Percentiles rank a stretch among this genome's conserved stretches.
phyloP scores from a whole-genome alignment of 2,113 vertebrate species.

The Heterotis niloticus region DNA sequence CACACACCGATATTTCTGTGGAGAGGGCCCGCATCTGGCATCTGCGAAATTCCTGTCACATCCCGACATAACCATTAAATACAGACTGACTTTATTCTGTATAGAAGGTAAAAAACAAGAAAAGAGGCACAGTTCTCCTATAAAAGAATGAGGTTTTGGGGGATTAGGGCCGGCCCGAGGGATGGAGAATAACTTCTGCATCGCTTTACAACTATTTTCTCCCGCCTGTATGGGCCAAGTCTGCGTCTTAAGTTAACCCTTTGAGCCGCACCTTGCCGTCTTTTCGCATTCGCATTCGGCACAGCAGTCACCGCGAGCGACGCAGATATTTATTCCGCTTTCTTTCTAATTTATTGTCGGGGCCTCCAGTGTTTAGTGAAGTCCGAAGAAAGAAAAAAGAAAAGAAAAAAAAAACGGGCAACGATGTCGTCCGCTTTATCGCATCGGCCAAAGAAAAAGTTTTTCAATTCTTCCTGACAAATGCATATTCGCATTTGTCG shows the following conservation, averaged over 20 bases:
- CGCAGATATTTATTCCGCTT: background rate
- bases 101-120: constrained; percentile 79
- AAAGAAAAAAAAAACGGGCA: no score
- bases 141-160: constrained; percentile 78
- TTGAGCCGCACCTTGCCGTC: constrained; percentile 31
- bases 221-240: constrained; percentile 62
- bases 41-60: constrained; percentile 90
- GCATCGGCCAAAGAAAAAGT: no score
- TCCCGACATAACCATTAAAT: constrained; percentile 99
- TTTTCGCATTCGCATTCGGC: constrained; percentile 17
- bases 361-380: background rate
- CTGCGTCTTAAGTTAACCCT: constrained; percentile 66
- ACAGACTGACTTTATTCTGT: constrained; percentile 99
- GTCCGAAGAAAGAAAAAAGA: background rate
- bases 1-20: constrained; percentile 87
- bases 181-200: constrained; percentile 78
- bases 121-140: constrained; percentile 78
- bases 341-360: background rate
- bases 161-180: constrained; percentile 72
- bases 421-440: no score
- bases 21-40: constrained; percentile 82
- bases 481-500: no score
- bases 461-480: no score
- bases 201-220: constrained; percentile 74
- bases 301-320: constrained; percentile 28